Base-by-base conservation (phyloP, 2,113 vertebrate genomes). In the Sylvia atricapilla region DNA sequence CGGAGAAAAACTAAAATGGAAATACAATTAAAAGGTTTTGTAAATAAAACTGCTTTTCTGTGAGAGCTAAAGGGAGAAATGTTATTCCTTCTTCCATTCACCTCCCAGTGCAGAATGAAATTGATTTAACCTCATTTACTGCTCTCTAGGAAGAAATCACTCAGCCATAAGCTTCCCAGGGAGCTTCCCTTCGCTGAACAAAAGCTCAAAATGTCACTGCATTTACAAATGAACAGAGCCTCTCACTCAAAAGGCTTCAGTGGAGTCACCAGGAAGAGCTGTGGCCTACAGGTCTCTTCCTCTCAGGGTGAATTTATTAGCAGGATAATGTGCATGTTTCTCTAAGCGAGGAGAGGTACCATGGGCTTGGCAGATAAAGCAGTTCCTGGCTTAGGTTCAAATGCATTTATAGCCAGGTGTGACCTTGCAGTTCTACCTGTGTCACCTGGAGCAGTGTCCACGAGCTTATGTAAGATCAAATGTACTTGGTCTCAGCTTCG, bases 191-290 rank as follows among this genome's bases (percentile, higher is more conserved):
- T 93, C 50, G 25, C 84, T 87, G 93, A 82, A 98, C 94, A 98
- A 96, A 97, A 97, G 94, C 96, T 96, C 93, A 74, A 98, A 98
- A 98, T 98, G 97, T 98, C 98, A 98, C 91, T 27, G 1, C 91
- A 93, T 97, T 97, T 98, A 95, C 94, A 98, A 97, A 97, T 84
- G 93, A 97, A 96, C 93, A 92, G 80, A 97, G 87, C 75, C 53
- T 94, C 93, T 93, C 33, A 84, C 90, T 96, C 91, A 95, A 92
- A 97, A 90, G 90, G 84, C 91, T 94, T 92, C 85, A 78, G 24
- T 11, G 28, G 52, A 91, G 79, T n/a, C 93, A 60, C 46, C 75
- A 69, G 66, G 82, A 87, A 91, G 58, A 95, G 31, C 49, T 24
- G 46, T 35, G 76, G 88, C 41, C 53, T 1, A 10, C 73, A 62